These are phyloP conservation scores for Hemithea aestivaria DNA, from an alignment of 2,888 invertebrate genomes.

Conservation along the genomic window DNA sequence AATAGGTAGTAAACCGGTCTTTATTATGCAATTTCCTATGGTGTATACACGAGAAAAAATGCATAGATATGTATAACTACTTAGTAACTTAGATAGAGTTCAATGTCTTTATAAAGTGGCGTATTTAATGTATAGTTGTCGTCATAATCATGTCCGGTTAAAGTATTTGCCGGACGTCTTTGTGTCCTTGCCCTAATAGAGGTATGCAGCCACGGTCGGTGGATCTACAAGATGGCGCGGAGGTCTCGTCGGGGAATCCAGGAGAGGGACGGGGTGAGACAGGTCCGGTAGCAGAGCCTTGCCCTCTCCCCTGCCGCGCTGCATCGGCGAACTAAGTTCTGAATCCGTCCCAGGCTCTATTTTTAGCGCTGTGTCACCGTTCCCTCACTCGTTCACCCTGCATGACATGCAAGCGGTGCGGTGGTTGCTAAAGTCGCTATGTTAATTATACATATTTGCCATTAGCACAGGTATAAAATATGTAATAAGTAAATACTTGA, in stretches of 20 bases:
- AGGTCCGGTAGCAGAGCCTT: slow-evolving; percentile 34
- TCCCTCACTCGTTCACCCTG: slow-evolving; percentile 42
- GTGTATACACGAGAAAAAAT: slow-evolving; percentile 20
- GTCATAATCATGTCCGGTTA: slow-evolving; percentile 26
- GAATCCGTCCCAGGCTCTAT: slow-evolving; percentile 58
- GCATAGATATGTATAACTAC: slow-evolving; percentile 19
- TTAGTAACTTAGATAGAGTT: slow-evolving; percentile 27
- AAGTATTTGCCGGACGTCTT: slow-evolving; percentile 38
- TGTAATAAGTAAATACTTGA: no score
- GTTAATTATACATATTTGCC: slow-evolving; percentile 9
- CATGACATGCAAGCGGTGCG: slow-evolving; percentile 27
- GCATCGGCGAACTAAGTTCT: slow-evolving; percentile 35
- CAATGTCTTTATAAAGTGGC: slow-evolving; percentile 31
- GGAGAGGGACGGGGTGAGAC: slow-evolving; percentile 43
- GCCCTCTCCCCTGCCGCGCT: slow-evolving; percentile 42
- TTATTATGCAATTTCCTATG: slow-evolving; percentile 44
- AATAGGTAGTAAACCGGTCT: slow-evolving; percentile 46
- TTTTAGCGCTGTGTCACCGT: slow-evolving; percentile 76
- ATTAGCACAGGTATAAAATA: slow-evolving; percentile 5
- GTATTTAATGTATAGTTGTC: slow-evolving; percentile 26
- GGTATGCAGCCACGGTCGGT: slow-evolving; percentile 53
- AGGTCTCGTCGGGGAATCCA: slow-evolving; percentile 45
- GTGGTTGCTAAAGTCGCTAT: slow-evolving; percentile 33
- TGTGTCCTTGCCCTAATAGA: slow-evolving; percentile 54
- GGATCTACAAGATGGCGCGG: slow-evolving; percentile 68